These are phyloP conservation scores for Dolichotis patagonum DNA, from an alignment of 2,113 vertebrate species.

Conservation along the genomic window DNA sequence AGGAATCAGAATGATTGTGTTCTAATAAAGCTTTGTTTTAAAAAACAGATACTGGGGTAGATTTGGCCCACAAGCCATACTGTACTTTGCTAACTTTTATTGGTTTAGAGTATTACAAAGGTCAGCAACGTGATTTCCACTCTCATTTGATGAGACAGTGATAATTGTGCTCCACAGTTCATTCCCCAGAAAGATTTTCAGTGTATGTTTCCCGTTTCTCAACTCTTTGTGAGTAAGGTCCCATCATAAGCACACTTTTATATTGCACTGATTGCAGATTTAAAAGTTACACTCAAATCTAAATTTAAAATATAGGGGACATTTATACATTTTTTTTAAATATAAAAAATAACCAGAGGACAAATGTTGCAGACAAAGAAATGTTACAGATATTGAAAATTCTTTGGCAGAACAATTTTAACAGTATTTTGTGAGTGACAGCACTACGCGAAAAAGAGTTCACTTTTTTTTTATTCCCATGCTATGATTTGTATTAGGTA, in stretches of 20 bases:
- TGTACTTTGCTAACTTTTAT: neutral
- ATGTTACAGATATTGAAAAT: constrained; percentile 1
- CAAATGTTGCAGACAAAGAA: neutral
- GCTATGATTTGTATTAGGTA: constrained; percentile 42
- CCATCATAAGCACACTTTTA: neutral
- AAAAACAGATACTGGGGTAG: neutral
- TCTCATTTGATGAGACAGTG: neutral
- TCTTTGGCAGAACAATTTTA: neutral
- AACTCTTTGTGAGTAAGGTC: neutral
- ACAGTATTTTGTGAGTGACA: neutral
- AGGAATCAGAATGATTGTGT: neutral
- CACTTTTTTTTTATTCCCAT: constrained; percentile 8
- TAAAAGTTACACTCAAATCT: constrained; percentile 32
- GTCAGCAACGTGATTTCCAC: neutral
- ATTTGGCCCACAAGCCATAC: neutral
- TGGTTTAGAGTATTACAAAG: neutral
- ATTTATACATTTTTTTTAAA: neutral
- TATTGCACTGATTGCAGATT: neutral
- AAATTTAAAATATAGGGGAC: neutral
- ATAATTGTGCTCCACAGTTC: neutral
- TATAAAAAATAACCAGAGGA: constrained; percentile 18
- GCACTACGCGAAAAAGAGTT: neutral
- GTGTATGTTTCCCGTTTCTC: neutral
- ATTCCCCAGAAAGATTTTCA: neutral
- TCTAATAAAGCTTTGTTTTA: constrained; percentile 55